Percentiles rank a stretch among this genome's conserved stretches.
phyloP scores from a whole-genome alignment of 2,888 invertebrate genomes.

The Drosophila robusta region DNA sequence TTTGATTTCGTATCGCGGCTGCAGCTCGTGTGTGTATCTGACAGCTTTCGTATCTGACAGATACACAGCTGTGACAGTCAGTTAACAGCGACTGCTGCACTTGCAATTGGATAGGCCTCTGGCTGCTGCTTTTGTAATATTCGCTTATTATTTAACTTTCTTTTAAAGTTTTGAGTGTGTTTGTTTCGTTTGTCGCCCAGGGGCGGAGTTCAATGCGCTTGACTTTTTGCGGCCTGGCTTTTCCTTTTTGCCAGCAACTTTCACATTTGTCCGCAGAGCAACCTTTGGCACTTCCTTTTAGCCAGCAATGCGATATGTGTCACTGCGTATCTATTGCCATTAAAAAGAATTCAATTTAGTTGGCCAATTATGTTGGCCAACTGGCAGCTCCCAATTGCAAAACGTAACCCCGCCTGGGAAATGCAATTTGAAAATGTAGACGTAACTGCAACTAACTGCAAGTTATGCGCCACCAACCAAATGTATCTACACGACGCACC shows the following conservation, averaged over 20 bases:
- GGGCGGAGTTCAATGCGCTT: slow-evolving; percentile 74
- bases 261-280: slow-evolving; percentile 59
- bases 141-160: slow-evolving; percentile 74
- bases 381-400: slow-evolving; percentile 31
- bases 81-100: slow-evolving; percentile 16
- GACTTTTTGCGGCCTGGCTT: slow-evolving; percentile 41
- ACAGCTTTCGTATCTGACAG: slow-evolving; percentile 31
- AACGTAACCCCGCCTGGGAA: slow-evolving; percentile 29
- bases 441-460: slow-evolving; percentile 22
- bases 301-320: slow-evolving; percentile 11
- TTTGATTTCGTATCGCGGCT: slow-evolving; percentile 31
- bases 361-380: slow-evolving; percentile 49
- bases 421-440: slow-evolving; percentile 34
- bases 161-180: slow-evolving; percentile 39
- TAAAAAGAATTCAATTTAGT: slow-evolving; percentile 16
- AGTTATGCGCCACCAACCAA: slow-evolving; percentile 25
- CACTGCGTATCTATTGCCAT: slow-evolving; percentile 23
- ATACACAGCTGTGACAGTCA: slow-evolving; percentile 34
- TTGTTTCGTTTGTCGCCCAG: slow-evolving; percentile 7
- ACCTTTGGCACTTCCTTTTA: slow-evolving; percentile 71
- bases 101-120: slow-evolving; percentile 55
- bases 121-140: slow-evolving; percentile 49
- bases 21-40: slow-evolving; percentile 30
- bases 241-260: slow-evolving; percentile 60
- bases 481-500: slow-evolving; percentile 31